Conservation (phyloP, 2,888 invertebrate species). For the Athripsodes cinereus region DNA sequence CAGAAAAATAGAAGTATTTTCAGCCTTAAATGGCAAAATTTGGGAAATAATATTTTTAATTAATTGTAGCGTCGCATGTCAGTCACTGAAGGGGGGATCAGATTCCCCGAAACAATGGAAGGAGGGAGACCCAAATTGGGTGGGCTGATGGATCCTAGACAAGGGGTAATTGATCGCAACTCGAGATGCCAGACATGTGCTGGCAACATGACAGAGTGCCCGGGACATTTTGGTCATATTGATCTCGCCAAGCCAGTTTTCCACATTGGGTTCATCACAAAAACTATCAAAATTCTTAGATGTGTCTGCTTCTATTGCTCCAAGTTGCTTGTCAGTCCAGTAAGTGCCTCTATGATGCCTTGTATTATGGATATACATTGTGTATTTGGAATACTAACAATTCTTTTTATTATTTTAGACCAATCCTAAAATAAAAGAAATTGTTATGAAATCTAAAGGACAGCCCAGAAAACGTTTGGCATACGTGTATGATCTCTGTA, state of each 20-base stretch:
- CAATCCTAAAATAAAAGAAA: constrained; percentile 89
- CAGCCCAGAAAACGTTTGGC: constrained; percentile 91
- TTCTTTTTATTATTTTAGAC: constrained; percentile 46
- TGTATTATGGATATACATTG: not conserved
- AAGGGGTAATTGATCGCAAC: constrained; percentile 93
- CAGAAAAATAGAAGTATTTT: no score
- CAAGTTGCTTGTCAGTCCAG: constrained; percentile 89
- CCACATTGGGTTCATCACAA: constrained; percentile 96
- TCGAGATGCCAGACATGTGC: constrained; percentile 95
- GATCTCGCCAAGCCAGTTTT: constrained; percentile 98
- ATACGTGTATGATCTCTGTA: constrained; percentile 96
- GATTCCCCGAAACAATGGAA: constrained; percentile 97
- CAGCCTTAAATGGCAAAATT: no score
- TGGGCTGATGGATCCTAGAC: constrained; percentile 98
- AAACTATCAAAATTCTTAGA: constrained; percentile 94
- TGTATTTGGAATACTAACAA: not conserved
- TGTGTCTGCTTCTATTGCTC: constrained; percentile 99
- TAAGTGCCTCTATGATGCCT: constrained; percentile 48
- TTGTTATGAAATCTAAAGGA: constrained; percentile 93
- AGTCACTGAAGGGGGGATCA: constrained; percentile 94
- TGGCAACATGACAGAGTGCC: constrained; percentile 97
- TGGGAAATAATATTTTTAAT: constrained; percentile 23
- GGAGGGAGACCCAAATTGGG: constrained; percentile 96
- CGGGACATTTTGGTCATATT: constrained; percentile 99
- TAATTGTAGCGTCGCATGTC: constrained; percentile 87